phyloP scores from a whole-genome alignment of 2,888 invertebrate genomes.

The Eugnorisma glareosa region DNA sequence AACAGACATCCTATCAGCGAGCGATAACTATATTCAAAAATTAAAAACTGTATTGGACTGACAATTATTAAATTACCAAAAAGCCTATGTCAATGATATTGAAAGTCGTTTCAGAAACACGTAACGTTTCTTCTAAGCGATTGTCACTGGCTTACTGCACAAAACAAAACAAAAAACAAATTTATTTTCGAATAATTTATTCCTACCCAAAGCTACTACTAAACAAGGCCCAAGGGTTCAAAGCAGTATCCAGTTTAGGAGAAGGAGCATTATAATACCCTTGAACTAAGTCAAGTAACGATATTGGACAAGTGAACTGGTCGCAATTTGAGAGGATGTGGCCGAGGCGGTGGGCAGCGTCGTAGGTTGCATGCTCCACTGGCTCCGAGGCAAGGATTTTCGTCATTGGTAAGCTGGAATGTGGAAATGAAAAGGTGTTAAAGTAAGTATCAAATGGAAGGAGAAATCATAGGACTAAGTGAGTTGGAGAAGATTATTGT shows the following conservation, averaged over 20 bases:
- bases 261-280: conserved; percentile 90
- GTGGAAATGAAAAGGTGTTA: neutral
- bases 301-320: conserved; percentile 92
- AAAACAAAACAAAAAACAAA: neutral
- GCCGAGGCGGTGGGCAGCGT: conserved; percentile 91
- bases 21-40: neutral
- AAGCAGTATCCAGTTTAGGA: conserved; percentile 74
- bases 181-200: conserved; percentile 14
- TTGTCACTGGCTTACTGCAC: neutral
- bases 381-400: conserved; percentile 92
- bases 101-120: neutral
- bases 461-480: neutral
- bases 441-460: neutral
- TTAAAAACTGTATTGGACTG: neutral
- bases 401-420: conserved; percentile 92
- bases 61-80: neutral
- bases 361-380: conserved; percentile 92
- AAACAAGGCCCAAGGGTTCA: conserved; percentile 84
- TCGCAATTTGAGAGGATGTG: conserved; percentile 88
- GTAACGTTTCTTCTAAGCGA: neutral
- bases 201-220: conserved; percentile 76
- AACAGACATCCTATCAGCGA: neutral
- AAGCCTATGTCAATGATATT: neutral
- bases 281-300: conserved; percentile 93
- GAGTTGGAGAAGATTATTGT: neutral